These are phyloP conservation scores for Passer montanus DNA, from an alignment of 2,113 vertebrate species.

Conservation along the genomic window DNA sequence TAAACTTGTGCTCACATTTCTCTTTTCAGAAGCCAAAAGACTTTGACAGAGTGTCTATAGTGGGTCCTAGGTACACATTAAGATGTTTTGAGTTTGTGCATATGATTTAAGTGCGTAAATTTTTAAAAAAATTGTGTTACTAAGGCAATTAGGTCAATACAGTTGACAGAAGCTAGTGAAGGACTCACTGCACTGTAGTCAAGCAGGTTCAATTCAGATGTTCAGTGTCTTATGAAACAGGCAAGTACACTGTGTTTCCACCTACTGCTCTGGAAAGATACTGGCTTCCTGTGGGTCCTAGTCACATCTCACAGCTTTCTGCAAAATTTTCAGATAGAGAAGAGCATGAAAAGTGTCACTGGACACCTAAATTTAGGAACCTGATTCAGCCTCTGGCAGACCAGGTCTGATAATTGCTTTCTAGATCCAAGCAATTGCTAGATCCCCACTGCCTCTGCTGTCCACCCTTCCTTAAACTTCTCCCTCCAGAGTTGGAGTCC, in stretches of 20 bases:
- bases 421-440: too few relatives aligned
- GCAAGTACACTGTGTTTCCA: not conserved
- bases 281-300: not conserved
- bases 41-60: not conserved
- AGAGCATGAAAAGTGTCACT: not conserved
- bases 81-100: not conserved
- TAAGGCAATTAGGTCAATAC: not conserved
- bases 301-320: not conserved
- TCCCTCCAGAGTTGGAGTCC: not conserved
- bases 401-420: not conserved
- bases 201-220: not conserved
- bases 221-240: not conserved
- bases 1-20: not conserved
- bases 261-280: not conserved
- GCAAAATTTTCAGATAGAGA: not conserved
- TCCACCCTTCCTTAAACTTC: not conserved
- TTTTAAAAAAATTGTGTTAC: fast-evolving
- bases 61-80: not conserved
- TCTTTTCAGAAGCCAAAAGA: not conserved
- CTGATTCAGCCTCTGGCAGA: not conserved
- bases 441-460: not conserved
- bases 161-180: not conserved
- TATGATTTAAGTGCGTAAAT: not conserved
- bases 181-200: not conserved
- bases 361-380: not conserved